Conservation (phyloP, 1,140 invertebrate genomes). For the Polypedilum vanderplanki region DNA sequence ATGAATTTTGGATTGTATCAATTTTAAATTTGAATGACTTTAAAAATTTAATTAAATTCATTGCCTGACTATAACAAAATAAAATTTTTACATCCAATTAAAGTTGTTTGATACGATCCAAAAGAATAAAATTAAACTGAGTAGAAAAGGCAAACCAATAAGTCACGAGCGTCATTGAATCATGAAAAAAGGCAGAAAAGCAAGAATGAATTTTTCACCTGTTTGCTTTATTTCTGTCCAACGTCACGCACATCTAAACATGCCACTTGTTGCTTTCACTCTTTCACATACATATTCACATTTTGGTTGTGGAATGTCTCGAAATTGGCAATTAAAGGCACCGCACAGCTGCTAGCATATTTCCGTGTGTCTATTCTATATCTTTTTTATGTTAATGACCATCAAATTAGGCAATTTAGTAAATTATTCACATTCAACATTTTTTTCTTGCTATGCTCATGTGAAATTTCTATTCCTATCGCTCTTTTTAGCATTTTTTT, state of each 20-base stretch:
- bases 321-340: neutral
- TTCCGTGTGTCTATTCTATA: neutral
- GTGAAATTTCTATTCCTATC: no score
- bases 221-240: conserved; percentile 1
- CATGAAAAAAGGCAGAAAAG: neutral
- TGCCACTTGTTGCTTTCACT: neutral
- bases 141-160: neutral
- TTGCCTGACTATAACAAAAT: neutral
- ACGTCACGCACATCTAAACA: neutral
- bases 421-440: neutral
- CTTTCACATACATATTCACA: neutral
- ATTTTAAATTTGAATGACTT: neutral
- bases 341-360: neutral
- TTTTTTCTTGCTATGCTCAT: no score
- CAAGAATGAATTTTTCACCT: neutral
- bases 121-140: neutral
- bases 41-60: neutral
- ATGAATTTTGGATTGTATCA: neutral
- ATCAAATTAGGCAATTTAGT: neutral
- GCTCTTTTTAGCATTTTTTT: no score
- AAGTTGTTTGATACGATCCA: neutral
- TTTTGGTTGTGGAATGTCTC: neutral
- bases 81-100: neutral
- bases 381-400: neutral
- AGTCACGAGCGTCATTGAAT: neutral